Evolutionary conservation across 1,140 invertebrate genomes (phyloP), one percentile per base, ranked within the genome.

Genomic region (Ganaspis sp.): DNA sequence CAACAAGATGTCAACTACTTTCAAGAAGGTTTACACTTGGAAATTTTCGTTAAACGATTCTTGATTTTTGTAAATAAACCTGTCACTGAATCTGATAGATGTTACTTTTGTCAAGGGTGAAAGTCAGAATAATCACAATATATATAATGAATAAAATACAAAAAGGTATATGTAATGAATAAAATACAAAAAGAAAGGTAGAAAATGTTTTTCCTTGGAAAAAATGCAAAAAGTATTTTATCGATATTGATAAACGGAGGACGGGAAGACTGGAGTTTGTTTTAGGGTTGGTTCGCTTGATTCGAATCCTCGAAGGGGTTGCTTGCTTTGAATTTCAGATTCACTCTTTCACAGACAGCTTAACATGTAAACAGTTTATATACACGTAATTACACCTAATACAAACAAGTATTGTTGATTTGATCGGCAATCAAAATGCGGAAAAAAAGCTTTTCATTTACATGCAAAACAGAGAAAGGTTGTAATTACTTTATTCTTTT

Each of bases 1-100:
- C 58, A 64, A 64, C 58, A 64, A 12, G 58, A 64, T 64, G 58
- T 64, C 58, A 64, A 64, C 58, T 64, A 64, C 58, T 64, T 29
- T 64, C 23, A 26, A 64, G 58, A 49, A 29, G 26, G 26, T 64
- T 34, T 64, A 64, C 58, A 64, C 58, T 26, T 64, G 9, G 4
- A 64, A 64, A 64, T 64, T 29, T 64, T 64, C 12, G 23, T 29
- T 34, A n/a, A 64, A 34, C 23, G 58, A 64, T 64, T 64, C 12
- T 64, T 64, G 23, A 64, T 64, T 64, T 49, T 49, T 49, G 9
- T 64, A 29, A 64, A n/a, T 15, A 64, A 64, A 64, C 54, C 11
- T 64, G 23, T 58, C 21, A 26, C 12, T 26, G 42, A 15, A 17
- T 49, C 15, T 49, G n/a, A 49, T 49, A 17, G n/a, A 49, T 49